Conservation (phyloP, 2,888 invertebrate genomes). For the Papilio protenor region DNA sequence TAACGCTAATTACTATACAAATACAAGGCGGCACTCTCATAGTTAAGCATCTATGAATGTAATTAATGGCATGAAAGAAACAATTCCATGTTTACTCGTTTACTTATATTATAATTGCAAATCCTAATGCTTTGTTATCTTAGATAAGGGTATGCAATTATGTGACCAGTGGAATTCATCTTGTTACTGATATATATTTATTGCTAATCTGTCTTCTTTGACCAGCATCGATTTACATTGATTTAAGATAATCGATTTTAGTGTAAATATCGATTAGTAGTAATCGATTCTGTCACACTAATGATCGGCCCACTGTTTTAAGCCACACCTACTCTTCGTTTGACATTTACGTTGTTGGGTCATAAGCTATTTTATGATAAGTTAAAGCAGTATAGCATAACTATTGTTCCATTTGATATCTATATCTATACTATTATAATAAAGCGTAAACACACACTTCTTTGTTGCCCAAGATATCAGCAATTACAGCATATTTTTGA, state of each 20-base stretch:
- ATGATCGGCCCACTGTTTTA: constrained; percentile 16
- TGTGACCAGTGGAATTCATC: constrained; percentile 9
- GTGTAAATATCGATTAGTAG: constrained; percentile 11
- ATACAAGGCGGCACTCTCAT: constrained; percentile 3
- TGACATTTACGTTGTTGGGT: not conserved
- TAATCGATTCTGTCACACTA: constrained; percentile 18
- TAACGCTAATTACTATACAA: too few relatives aligned
- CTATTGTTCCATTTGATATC: not conserved
- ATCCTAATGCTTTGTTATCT: constrained; percentile 25
- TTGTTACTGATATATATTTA: constrained; percentile 6
- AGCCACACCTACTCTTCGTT: not conserved
- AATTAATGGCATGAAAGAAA: constrained; percentile 27
- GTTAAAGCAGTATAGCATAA: not conserved
- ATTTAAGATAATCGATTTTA: constrained; percentile 26
- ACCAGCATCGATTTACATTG: constrained; percentile 11
- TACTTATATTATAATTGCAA: constrained; percentile 24
- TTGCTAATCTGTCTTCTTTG: constrained; percentile 6
- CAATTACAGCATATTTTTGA: too few relatives aligned
- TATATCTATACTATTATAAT: too few relatives aligned
- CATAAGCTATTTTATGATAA: not conserved
- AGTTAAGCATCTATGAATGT: constrained; percentile 17
- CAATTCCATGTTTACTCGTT: constrained; percentile 24
- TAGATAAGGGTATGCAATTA: constrained; percentile 14
- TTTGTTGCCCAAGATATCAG: too few relatives aligned
- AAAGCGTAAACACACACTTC: too few relatives aligned